Percentiles rank a stretch among this genome's conserved stretches.
These are phyloP conservation scores for Drosophila nr. fundita DNA, from an alignment of 2,888 invertebrate species.

Conservation along the genomic window DNA sequence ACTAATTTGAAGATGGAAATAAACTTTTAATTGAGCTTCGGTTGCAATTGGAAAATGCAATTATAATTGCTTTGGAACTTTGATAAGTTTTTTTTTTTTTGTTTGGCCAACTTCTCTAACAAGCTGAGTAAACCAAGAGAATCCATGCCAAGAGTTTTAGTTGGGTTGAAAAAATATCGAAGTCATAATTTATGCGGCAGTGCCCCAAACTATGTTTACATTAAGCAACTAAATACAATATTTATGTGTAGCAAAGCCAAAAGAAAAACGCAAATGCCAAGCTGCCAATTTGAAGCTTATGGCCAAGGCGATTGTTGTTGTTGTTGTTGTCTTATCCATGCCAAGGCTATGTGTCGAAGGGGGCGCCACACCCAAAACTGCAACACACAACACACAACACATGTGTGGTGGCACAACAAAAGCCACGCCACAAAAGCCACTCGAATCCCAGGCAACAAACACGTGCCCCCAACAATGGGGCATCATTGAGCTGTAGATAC, in stretches of 20 bases:
- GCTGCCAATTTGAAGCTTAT: slow-evolving; percentile 47
- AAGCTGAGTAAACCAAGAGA: slow-evolving; percentile 2
- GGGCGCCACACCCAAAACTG: slow-evolving; percentile 53
- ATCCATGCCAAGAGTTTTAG: slow-evolving; percentile 16
- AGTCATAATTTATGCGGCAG: slow-evolving; percentile 12
- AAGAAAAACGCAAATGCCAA: slow-evolving; percentile 42
- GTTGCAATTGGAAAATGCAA: slow-evolving; percentile 62
- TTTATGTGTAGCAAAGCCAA: slow-evolving; percentile 50
- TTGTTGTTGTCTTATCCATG: slow-evolving; percentile 37
- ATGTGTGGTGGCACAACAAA: slow-evolving; percentile 32
- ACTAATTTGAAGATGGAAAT: slow-evolving; percentile 43
- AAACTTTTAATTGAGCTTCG: slow-evolving; percentile 68
- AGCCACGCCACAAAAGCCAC: slow-evolving; percentile 31
- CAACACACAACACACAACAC: slow-evolving; percentile 45
- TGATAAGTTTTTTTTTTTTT: slow-evolving; percentile 25
- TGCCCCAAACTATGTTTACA: slow-evolving; percentile 20
- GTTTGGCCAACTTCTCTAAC: slow-evolving; percentile 21
- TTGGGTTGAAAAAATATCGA: slow-evolving; percentile 7
- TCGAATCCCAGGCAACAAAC: slow-evolving; percentile 27
- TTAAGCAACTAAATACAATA: slow-evolving; percentile 50
- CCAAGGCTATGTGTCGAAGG: slow-evolving; percentile 62
- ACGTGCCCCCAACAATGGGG: slow-evolving; percentile 58
- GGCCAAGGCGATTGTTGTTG: slow-evolving; percentile 55
- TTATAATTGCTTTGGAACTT: slow-evolving; percentile 57
- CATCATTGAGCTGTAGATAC: slow-evolving; percentile 37